Conservation (phyloP, 2,888 invertebrate genomes). For the Calliopum simillimum region DNA sequence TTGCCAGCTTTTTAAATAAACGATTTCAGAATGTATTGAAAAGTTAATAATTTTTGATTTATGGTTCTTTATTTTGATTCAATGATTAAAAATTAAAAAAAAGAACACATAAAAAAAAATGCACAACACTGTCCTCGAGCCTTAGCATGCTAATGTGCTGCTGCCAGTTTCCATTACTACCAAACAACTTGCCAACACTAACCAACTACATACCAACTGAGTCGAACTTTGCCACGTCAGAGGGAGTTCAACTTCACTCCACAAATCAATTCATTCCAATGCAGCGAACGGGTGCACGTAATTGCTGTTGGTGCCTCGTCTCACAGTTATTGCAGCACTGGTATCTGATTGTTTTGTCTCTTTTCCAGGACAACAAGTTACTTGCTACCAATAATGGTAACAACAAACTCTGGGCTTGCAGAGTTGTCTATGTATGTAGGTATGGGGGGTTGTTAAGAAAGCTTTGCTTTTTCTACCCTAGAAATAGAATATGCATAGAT, state of each 20-base stretch:
- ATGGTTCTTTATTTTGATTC: too few species aligned
- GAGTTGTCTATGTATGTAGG: not conserved
- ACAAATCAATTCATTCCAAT: constrained; percentile 20
- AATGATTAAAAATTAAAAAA: too few species aligned
- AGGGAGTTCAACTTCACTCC: not conserved
- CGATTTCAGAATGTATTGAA: too few species aligned
- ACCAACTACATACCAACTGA: not conserved
- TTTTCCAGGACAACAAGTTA: not conserved
- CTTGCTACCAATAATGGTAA: constrained; percentile 18
- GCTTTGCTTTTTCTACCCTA: not conserved
- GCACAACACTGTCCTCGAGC: too few species aligned
- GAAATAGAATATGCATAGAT: not conserved
- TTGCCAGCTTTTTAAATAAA: too few species aligned
- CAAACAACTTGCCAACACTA: not conserved
- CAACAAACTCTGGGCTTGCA: not conserved
- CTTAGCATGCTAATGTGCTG: constrained; percentile 9
- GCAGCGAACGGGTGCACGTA: not conserved
- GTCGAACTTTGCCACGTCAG: not conserved
- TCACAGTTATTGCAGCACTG: not conserved
- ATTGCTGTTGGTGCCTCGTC: constrained; percentile 3
- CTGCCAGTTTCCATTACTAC: constrained; percentile 7
- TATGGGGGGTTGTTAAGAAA: not conserved
- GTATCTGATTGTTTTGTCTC: constrained; percentile 14
- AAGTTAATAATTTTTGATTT: too few species aligned
- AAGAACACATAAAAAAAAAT: too few species aligned